Evolutionary conservation across 2,888 invertebrate genomes (phyloP), one percentile per base, ranked within the genome.

Genomic region (Lycaena phlaeas): DNA sequence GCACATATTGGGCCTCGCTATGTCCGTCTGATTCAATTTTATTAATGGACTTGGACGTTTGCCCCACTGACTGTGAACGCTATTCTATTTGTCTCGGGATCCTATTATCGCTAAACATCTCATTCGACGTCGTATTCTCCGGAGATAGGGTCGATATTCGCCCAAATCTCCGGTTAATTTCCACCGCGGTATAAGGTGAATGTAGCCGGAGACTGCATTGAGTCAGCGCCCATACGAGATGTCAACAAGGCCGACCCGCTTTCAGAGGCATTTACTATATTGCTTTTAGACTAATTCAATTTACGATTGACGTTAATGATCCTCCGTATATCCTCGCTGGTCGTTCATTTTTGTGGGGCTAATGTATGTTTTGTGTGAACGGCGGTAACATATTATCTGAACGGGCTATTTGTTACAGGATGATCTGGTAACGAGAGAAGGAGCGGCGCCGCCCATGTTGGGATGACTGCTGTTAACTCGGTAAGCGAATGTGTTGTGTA

Each of bases 391-490:
- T 12, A 36, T 36, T n/a, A n/a, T n/a, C n/a, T n/a, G 11, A 14
- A 14, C 15, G 27, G 27, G 11, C 45, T 56, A 38, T 53, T 78
- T 77, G 71, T 84, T 84, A 46, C 81, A 82, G 82, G 63, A 78
- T 79, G 77, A 56, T 52, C 52, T 64, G 68, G 66, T 72, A 64
- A 57, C 39, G 50, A 51, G 51, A 49, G 49, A n/a, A n/a, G n/a
- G n/a, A n/a, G n/a, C n/a, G 56, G 59, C 58, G 64, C 69, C 58
- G 68, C 68, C 61, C 40, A 48, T 50, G 53, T 42, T 49, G 86
- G 81, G 78, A 88, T 88, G 88, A 87, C 88, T 64, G 88, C 88
- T 65, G 87, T 88, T 64, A 88, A 88, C 78, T 86, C 88, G 87
- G 88, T 88, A 75, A 88, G 88, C 55, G 51, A 49, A 49, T 51